Evolutionary conservation across 2,113 vertebrate species (phyloP), one percentile per base, ranked within the genome.

Genomic region (Rynchops niger): DNA sequence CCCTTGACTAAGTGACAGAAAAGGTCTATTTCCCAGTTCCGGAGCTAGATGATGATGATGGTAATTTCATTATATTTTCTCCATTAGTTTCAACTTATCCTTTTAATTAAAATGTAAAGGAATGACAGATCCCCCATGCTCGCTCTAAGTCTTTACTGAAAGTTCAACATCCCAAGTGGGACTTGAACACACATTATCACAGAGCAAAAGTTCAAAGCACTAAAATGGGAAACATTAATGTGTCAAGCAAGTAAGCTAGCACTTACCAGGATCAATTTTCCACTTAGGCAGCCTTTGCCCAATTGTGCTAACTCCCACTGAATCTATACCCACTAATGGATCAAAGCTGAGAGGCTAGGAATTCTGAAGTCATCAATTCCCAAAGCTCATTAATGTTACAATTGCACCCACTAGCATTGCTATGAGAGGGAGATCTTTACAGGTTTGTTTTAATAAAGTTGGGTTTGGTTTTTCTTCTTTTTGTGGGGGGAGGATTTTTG

Each of bases 211-310:
- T 98, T 98, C 96, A 97, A 94, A 93, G 94, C 93, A 91, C 93
- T 98, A 97, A 98, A 97, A 90, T 8, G 86, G 71, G 83, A 94
- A 88, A 78, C 95, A 95, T 96, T 97, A 97, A 95, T 18, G 74
- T 76, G 89, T 95, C 78, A 95, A 97, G 94, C 74, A 93, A 95
- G 96, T 90, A 82, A 91, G 93, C 15, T 52, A 94, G 95, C 98
- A 97, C 97, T 98, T 96, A 95, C 92, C 36, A 86, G 91, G 97
- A 98, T 98, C 98, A 97, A 98, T 98, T 98, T 98, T 98, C 98
- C 96, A 98, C 96, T 98, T 97, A 98, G 94, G 95, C 81, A 97
- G 96, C 93, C 88, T 97, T 98, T 95, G 95, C 86, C 95, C 97
- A 97, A 91, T 97, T 97, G 94, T 96, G 61, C 95, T 98, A 98